Base-by-base conservation (phyloP, 2,888 invertebrate species). In the Arctia plantaginis region DNA sequence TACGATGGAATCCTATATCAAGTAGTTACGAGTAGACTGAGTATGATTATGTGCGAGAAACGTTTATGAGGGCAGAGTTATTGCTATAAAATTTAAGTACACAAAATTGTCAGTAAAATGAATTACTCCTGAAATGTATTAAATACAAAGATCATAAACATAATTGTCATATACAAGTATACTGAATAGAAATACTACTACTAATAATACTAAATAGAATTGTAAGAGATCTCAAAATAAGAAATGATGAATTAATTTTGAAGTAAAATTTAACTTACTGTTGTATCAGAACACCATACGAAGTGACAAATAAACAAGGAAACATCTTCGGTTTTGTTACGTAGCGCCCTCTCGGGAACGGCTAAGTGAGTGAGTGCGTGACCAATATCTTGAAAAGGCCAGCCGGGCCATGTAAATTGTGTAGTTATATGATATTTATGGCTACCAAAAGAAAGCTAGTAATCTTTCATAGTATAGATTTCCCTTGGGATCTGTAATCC, bases 401-500 rank as follows among this genome's bases (percentile, higher is more conserved):
- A 75, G 70, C 74, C n/a, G 20, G 51, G n/a, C n/a, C 23, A 81
- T 73, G 74, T 80, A 79, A 80, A 81, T 81, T 76, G 71, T 75
- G 74, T 73, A 75, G 69, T 75, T 75, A 71, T 76, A 83, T 83
- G 69, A 78, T 80, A 80, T 81, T 82, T 80, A 85, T 75, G 82
- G 76, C 71, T 71, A 78, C 18, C 74, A 82, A 81, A 77, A 82
- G 82, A 85, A 82, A 80, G 69, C 81, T 78, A 85, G 81, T 82
- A 82, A 81, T 85, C 78, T 82, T 86, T 77, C 72, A 82, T 85
- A 85, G 83, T 84, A 76, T 81, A 86, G 87, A 91, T 90, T 91
- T 90, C 90, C 89, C 88, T 20, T 7, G 88, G 80, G 90, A 79
- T 77, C 74, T 73, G 84, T 86, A 89, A 90, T 88, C 87, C 86